phyloP scores from a whole-genome alignment of 2,113 vertebrate species.

The Colaptes auratus region DNA sequence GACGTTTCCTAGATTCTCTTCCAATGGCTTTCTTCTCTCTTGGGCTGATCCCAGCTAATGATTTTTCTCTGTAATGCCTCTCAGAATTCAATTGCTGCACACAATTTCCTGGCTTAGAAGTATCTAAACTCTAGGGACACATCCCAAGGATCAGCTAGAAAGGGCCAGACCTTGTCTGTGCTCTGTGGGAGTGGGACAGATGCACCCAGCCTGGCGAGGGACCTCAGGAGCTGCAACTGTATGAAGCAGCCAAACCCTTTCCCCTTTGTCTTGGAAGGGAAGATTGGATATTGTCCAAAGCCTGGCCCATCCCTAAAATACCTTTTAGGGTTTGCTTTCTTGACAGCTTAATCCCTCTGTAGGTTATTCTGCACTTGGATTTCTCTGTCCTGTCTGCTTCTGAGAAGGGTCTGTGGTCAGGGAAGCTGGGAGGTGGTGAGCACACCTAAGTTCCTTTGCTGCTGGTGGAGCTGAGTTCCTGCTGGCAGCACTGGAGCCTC shows the following conservation, averaged over 20 bases:
- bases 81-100: background rate
- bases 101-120: background rate
- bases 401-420: background rate
- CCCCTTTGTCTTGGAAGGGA: background rate
- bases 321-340: background rate
- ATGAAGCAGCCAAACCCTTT: background rate
- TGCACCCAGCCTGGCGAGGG: background rate
- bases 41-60: background rate
- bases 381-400: background rate
- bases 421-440: background rate
- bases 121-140: fast-evolving
- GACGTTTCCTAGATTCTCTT: background rate
- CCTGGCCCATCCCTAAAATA: background rate
- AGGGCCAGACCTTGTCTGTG: background rate
- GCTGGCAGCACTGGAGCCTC: background rate
- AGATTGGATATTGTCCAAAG: background rate
- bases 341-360: fast-evolving
- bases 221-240: background rate
- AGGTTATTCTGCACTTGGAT: background rate
- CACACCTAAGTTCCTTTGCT: background rate
- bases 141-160: background rate
- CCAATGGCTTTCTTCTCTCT: background rate
- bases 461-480: background rate
- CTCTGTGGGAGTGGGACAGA: background rate
- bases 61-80: background rate